Percentiles rank a stretch among this genome's conserved stretches.
Conservation (phyloP, 1,140 invertebrate genomes). For the Conus ventricosus region DNA sequence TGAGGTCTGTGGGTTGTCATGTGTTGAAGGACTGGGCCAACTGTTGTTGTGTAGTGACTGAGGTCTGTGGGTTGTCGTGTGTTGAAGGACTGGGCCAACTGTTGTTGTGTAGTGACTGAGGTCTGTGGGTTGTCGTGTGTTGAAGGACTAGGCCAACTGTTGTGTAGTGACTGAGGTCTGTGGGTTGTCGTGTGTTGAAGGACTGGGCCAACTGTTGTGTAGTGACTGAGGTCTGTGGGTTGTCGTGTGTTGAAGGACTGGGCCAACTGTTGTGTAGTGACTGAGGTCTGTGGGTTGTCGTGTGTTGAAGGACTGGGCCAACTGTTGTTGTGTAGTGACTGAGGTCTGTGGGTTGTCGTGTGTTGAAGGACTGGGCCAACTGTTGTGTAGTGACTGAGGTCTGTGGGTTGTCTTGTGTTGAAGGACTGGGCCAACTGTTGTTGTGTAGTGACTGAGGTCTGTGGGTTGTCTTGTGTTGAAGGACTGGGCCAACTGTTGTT, state of each 20-base stretch:
- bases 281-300: constrained; percentile 7
- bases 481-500: constrained; percentile 70
- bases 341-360: constrained; percentile 16
- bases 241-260: constrained; percentile 67
- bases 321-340: constrained; percentile 7
- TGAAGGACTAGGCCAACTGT: constrained; percentile 72
- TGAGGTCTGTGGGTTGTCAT: constrained; percentile 18
- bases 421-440: constrained; percentile 73
- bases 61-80: constrained; percentile 19
- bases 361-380: constrained; percentile 72
- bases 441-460: neutral
- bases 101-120: neutral
- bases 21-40: constrained; percentile 72
- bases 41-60: neutral
- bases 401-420: constrained; percentile 40
- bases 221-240: neutral
- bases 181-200: constrained; percentile 54
- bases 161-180: neutral
- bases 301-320: constrained; percentile 71
- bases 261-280: constrained; percentile 59
- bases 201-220: constrained; percentile 70
- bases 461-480: constrained; percentile 50
- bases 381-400: neutral
- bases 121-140: constrained; percentile 35
- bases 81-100: constrained; percentile 72